Evolutionary conservation across 2,888 invertebrate genomes (phyloP), one percentile per base, ranked within the genome.

Genomic region (Cantharis flavilabris): DNA sequence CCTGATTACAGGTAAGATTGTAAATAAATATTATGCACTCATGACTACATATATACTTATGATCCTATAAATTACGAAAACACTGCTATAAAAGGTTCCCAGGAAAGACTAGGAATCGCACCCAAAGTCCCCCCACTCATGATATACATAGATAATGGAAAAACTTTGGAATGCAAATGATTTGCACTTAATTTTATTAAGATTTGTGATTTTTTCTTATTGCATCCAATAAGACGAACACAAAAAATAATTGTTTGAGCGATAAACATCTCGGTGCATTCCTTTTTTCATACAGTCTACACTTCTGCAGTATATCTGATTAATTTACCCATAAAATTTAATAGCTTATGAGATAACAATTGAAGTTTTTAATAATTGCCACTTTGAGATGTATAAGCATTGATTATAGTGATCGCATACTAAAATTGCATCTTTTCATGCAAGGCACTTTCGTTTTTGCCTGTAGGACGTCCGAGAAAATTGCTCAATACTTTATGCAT

Each of bases 361-460:
- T 71, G 70, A 71, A 71, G 63, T 73, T 75, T 72, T 75, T 11
- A 75, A 65, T 76, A 76, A 75, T 76, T 73, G 65, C 71, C n/a
- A 62, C 62, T 62, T 76, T 71, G 49, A 67, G 9, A 28, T 70
- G 62, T 62, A 71, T 70, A 28, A 16, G 20, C 73, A 67, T 9
- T 78, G 67, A 75, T 78, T 78, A 78, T 72, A 73, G 78, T 75
- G 70, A 78, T 78, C 62, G 26, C 64, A 26, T 75, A 75, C 72
- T 72, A 75, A 75, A 77, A 77, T 78, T 78, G 78, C 75, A 73
- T 67, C 23, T 76, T 70, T 78, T 73, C 49, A 78, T 72, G 71
- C 73, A 73, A 65, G 28, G 20, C 71, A 76, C 73, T 78, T 78
- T 76, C 76, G 71, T 70, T 76, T 71, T 73, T 69, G 69, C 73